phyloP scores from a whole-genome alignment of 2,113 vertebrate genomes.

The Bostrychus sinensis region DNA sequence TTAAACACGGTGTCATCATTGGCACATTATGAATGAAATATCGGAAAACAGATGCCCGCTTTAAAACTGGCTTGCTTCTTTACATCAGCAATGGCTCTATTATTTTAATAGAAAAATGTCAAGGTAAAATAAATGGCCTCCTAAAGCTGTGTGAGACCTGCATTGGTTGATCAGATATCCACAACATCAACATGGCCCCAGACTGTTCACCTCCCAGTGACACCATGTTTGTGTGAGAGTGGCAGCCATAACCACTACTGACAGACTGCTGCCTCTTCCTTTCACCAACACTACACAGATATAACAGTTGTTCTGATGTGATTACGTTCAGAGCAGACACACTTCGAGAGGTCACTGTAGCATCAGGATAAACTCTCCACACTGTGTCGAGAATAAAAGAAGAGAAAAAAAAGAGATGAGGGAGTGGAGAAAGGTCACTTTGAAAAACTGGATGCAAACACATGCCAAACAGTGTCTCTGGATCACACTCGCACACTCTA shows the following conservation, averaged over 20 bases:
- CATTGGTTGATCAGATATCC: conserved; percentile 48
- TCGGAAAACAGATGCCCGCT: conserved; percentile 16
- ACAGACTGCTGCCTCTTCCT: conserved; percentile 36
- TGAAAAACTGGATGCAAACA: conserved; percentile 81
- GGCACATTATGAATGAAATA: conserved; percentile 53
- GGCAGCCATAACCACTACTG: conserved; percentile 35
- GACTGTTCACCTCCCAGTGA: conserved; percentile 55
- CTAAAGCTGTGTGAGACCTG: conserved; percentile 41
- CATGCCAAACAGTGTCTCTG: conserved; percentile 81
- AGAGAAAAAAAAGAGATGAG: conserved; percentile 54
- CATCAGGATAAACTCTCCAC: conserved; percentile 53
- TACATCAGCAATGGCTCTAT: conserved; percentile 48
- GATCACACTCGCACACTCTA: conserved; percentile 68
- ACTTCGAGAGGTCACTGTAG: conserved; percentile 61
- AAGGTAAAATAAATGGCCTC: conserved; percentile 50
- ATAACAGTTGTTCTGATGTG: conserved; percentile 57
- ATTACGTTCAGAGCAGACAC: conserved; percentile 61
- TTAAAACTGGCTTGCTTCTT: conserved; percentile 18
- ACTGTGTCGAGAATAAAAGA: conserved; percentile 58
- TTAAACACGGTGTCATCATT: conserved; percentile 26
- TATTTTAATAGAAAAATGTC: conserved; percentile 66
- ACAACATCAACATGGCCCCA: conserved; percentile 36
- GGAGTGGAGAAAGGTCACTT: conserved; percentile 80
- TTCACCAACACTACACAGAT: conserved; percentile 30
- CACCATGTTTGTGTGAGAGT: conserved; percentile 51